phyloP scores from a whole-genome alignment of 2,888 invertebrate species.

The Hermodice carunculata region DNA sequence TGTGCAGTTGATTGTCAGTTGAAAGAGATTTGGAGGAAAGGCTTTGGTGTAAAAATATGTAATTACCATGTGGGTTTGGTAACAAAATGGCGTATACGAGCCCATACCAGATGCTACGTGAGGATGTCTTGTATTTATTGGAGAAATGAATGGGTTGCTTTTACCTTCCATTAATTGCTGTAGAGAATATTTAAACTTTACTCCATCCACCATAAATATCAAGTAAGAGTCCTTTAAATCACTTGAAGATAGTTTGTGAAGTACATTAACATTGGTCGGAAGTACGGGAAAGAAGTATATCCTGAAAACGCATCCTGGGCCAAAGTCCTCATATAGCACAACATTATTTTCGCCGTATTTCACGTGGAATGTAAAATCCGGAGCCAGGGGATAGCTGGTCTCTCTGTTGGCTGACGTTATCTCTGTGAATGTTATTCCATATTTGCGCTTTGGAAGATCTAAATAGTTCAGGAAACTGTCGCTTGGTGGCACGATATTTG shows the following conservation, averaged over 20 bases:
- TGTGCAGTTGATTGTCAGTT: constrained; percentile 37
- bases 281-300: constrained; percentile 39
- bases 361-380: constrained; percentile 46
- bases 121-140: constrained; percentile 35
- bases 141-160: constrained; percentile 37
- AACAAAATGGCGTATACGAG: constrained; percentile 41
- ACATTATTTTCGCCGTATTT: constrained; percentile 28
- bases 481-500: too few species aligned
- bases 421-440: constrained; percentile 25
- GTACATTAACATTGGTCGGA: constrained; percentile 22
- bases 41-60: constrained; percentile 26
- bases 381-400: constrained; percentile 38
- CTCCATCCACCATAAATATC: constrained; percentile 26
- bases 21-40: constrained; percentile 33
- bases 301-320: constrained; percentile 40
- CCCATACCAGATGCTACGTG: constrained; percentile 39
- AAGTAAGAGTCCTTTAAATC: constrained; percentile 27
- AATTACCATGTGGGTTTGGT: constrained; percentile 23
- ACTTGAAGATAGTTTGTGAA: constrained; percentile 28
- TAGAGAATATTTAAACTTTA: constrained; percentile 23
- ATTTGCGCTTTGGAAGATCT: constrained; percentile 27
- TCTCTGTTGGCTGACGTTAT: constrained; percentile 42
- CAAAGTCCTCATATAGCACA: constrained; percentile 41
- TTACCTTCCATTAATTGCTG: constrained; percentile 32
- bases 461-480: constrained; percentile 21